phyloP scores from a whole-genome alignment of 2,113 vertebrate species.

The Brienomyrus longianalis region DNA sequence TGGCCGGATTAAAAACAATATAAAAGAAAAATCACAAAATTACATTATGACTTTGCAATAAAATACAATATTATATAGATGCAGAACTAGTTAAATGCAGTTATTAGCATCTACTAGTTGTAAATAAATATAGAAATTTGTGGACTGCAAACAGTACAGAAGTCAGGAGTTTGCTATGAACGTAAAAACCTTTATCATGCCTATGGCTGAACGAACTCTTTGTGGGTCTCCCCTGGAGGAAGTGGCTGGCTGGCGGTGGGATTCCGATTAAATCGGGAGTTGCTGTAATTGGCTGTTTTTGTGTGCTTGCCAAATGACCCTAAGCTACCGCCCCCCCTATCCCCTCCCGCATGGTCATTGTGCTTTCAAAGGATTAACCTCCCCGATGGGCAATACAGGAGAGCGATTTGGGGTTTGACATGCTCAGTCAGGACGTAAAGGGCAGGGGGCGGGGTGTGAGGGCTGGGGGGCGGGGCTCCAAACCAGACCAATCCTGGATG shows the following conservation, averaged over 20 bases:
- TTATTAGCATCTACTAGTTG: not conserved
- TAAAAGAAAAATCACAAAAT: not conserved
- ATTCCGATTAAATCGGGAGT: conserved; percentile 52
- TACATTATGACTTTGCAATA: not conserved
- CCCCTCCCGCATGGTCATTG: conserved; percentile 66
- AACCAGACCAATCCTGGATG: not conserved
- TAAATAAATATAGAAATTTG: not conserved
- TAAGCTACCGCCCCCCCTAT: conserved; percentile 57
- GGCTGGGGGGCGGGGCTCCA: not conserved
- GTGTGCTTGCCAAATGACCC: conserved; percentile 57
- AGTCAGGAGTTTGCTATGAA: too few species aligned
- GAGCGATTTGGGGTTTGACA: conserved; percentile 50
- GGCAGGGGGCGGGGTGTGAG: not conserved
- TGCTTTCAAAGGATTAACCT: conserved; percentile 71
- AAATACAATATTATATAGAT: not conserved
- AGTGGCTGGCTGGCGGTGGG: not conserved
- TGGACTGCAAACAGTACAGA: not conserved
- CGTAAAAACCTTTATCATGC: not conserved
- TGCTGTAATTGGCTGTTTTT: conserved; percentile 50
- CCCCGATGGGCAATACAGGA: conserved; percentile 67
- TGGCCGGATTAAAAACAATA: not conserved
- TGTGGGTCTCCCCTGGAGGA: not conserved
- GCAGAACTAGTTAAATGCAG: not conserved
- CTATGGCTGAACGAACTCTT: not conserved
- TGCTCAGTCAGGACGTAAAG: not conserved